Conservation (phyloP, 2,113 vertebrate genomes). For the Nicator chloris region DNA sequence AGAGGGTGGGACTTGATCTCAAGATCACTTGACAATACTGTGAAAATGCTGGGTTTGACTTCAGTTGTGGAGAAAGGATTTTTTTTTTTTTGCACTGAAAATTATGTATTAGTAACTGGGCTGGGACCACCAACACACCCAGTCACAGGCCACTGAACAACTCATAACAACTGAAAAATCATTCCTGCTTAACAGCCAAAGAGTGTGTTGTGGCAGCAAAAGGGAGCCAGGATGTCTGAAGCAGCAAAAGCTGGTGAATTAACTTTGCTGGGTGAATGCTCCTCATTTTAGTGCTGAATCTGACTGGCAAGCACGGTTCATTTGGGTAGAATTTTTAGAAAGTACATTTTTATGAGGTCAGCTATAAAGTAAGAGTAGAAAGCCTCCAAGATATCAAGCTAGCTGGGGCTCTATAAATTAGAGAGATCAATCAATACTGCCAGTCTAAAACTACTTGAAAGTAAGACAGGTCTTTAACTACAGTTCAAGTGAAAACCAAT, state of each 20-base stretch:
- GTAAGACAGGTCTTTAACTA: background rate
- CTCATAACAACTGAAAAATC: background rate
- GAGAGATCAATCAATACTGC: background rate
- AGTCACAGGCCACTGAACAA: background rate
- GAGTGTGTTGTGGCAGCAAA: background rate
- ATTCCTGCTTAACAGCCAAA: background rate
- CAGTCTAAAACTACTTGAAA: background rate
- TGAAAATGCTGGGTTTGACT: background rate
- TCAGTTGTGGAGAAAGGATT: background rate
- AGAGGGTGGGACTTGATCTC: background rate
- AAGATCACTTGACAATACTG: background rate
- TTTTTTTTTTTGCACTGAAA: background rate
- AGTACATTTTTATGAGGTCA: constrained; percentile 15
- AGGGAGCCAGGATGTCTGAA: background rate
- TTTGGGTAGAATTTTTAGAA: background rate
- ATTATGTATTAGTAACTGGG: background rate
- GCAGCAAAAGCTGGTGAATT: constrained; percentile 11
- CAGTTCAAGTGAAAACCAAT: background rate
- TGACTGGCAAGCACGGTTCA: background rate
- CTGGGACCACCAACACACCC: background rate
- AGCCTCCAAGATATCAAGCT: background rate
- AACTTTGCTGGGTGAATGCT: constrained; percentile 28
- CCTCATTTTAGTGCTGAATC: background rate
- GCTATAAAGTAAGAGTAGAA: constrained; percentile 3
- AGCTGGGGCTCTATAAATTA: background rate